Base-by-base conservation (phyloP, 1,140 invertebrate genomes). In the Paramacrobiotus metropolitanus region DNA sequence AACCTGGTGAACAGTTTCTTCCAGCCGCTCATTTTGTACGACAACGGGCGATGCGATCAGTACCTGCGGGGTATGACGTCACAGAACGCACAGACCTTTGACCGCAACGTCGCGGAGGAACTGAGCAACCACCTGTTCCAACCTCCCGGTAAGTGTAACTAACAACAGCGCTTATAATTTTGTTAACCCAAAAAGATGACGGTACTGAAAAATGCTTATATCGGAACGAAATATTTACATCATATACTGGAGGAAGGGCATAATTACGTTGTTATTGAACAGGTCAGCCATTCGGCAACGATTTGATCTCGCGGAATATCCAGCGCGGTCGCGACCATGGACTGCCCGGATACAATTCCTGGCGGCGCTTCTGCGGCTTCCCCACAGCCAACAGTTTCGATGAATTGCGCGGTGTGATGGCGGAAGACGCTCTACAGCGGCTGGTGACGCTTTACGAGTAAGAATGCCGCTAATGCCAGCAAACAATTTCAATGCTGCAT, bases 381-480 rank as follows among this genome's bases (percentile, higher is more conserved):
- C 64, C 64, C n/a, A 61, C 65, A 24, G 75, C 71, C 1, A 65
- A 59, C 15, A 68, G 67, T 2, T 79, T 78, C 67, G 70, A 73
- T 34, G 76, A 76, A 31, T 68, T 71, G 30, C 76, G 81, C 15
- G 71, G 74, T 48, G 79, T 85, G 0, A 83, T 87, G 73, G 15
- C 48, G 15, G 48, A 55, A 9, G 48, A 55, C 21, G 48, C 48
- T 24, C 48, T 55, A 9, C 48, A 55, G 21, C 15, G 48, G 24
- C 48, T 55, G 15, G 48, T 21, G 4, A 24, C 48, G 4, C 21
- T 55, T 20, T 55, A 55, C 21, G 48, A 55, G 34, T 40, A 40
- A 40, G n/a, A 40, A 40, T 40, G 9, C 34, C 34, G n/a, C n/a
- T n/a, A n/a, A n/a, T n/a, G n/a, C n/a, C n/a, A n/a, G 34, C 9